A percentile compares a stretch with the other conserved stretches of the same genome.
These are phyloP conservation scores for Drosophila sproati DNA, from an alignment of 1,140 invertebrate species.

Conservation along the genomic window DNA sequence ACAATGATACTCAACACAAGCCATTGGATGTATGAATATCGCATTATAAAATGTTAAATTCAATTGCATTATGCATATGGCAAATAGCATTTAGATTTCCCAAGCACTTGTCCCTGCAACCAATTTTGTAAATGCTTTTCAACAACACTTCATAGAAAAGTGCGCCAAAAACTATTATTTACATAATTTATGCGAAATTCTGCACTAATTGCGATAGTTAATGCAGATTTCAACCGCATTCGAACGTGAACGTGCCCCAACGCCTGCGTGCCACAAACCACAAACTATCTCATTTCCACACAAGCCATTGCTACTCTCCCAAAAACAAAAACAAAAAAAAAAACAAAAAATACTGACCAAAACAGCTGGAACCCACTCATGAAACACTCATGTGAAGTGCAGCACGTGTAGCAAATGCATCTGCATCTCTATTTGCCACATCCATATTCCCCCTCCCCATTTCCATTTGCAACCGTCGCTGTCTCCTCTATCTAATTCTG, in stretches of 20 bases:
- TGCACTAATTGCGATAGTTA: conserved; percentile 82
- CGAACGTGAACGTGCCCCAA: conserved; percentile 67
- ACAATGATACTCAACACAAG: conserved; percentile 1
- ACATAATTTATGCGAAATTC: conserved; percentile 81
- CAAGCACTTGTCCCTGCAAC: conserved; percentile 6
- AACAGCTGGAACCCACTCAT: conserved; percentile 50
- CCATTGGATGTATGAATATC: conserved; percentile 4
- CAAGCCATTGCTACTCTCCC: conserved; percentile 13
- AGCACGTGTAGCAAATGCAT: conserved; percentile 41
- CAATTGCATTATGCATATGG: conserved; percentile 68
- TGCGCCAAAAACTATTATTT: conserved; percentile 78
- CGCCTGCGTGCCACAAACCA: conserved; percentile 41
- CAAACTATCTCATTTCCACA: conserved; percentile 80
- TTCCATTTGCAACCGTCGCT: background rate
- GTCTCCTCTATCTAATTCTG: background rate
- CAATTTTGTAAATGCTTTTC: conserved; percentile 38
- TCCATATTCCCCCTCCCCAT: conserved; percentile 19
- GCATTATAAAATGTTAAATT: conserved; percentile 66
- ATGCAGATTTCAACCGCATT: conserved; percentile 81
- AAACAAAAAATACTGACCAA: conserved; percentile 46
- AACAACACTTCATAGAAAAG: conserved; percentile 68
- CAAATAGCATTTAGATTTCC: conserved; percentile 32
- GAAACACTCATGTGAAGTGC: conserved; percentile 75
- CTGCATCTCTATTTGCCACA: conserved; percentile 22
- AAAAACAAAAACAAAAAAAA: background rate